Conservation (phyloP, 2,888 invertebrate species). For the Phengaris arion region DNA sequence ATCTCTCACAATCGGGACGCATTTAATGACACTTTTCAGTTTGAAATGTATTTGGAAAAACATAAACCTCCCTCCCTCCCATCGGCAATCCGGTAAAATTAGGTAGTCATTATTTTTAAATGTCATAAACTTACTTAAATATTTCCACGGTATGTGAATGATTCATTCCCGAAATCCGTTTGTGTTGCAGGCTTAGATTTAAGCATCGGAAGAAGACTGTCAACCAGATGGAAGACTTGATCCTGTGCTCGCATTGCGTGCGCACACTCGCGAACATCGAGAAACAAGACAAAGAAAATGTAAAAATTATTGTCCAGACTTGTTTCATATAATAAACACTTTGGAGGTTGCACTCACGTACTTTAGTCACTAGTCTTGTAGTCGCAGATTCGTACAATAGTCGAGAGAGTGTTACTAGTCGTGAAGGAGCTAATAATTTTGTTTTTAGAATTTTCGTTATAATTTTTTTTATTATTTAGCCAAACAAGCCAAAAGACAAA, state of each 20-base stretch:
- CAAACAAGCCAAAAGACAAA: not conserved
- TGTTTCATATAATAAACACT: too few relatives aligned
- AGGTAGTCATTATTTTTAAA: too few relatives aligned
- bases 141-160: too few relatives aligned
- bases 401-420: too few relatives aligned
- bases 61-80: too few relatives aligned
- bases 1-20: too few relatives aligned
- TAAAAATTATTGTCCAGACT: slow-evolving; percentile 47
- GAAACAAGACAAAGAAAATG: slow-evolving; percentile 70
- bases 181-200: slow-evolving; percentile 59
- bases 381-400: not conserved
- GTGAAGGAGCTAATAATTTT: not conserved
- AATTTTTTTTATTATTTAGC: not conserved
- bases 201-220: slow-evolving; percentile 71
- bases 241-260: slow-evolving; percentile 67
- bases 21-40: too few relatives aligned
- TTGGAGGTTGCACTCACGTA: too few relatives aligned
- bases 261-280: slow-evolving; percentile 63
- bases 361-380: not conserved
- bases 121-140: too few relatives aligned
- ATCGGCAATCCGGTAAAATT: too few relatives aligned
- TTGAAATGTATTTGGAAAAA: too few relatives aligned
- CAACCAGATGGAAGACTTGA: slow-evolving; percentile 70
- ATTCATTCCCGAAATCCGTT: not conserved
- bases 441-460: not conserved